These are phyloP conservation scores for Tapera naevia DNA, from an alignment of 2,797 vertebrate genomes.

Conservation along the genomic window DNA sequence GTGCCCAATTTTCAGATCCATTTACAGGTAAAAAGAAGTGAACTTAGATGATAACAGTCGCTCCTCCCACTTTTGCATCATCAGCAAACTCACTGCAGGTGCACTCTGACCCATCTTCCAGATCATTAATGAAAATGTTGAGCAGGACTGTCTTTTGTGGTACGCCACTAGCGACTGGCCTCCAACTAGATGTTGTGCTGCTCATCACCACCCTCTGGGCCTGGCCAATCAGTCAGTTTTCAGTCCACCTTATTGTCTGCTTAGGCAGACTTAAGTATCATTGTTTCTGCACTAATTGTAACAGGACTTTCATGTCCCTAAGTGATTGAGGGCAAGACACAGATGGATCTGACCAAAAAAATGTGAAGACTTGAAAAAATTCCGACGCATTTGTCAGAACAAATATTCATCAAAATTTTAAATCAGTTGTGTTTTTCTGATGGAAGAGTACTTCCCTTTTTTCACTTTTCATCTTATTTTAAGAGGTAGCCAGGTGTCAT, in stretches of 20 bases:
- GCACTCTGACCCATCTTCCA: background rate
- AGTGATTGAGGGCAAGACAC: background rate
- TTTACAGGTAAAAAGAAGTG: slow-evolving; percentile 86
- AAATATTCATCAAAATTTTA: background rate
- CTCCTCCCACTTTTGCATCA: background rate
- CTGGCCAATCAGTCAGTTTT: background rate
- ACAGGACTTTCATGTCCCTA: background rate
- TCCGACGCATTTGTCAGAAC: background rate
- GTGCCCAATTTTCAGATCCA: slow-evolving; percentile 83
- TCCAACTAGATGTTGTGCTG: background rate
- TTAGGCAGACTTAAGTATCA: background rate
- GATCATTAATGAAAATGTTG: background rate
- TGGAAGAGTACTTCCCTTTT: background rate
- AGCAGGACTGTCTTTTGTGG: background rate
- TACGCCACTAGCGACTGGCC: background rate
- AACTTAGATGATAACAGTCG: background rate
- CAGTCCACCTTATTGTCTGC: background rate
- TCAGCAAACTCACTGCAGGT: background rate
- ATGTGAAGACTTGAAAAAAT: background rate
- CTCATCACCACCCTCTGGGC: background rate
- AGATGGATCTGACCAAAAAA: background rate
- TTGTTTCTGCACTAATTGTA: background rate
- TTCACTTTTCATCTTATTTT: fast-evolving
- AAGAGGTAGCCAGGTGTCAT: background rate
- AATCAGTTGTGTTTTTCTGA: background rate